These are phyloP conservation scores for Centropyge bicolor DNA, from an alignment of 2,797 vertebrate species.

Conservation along the genomic window DNA sequence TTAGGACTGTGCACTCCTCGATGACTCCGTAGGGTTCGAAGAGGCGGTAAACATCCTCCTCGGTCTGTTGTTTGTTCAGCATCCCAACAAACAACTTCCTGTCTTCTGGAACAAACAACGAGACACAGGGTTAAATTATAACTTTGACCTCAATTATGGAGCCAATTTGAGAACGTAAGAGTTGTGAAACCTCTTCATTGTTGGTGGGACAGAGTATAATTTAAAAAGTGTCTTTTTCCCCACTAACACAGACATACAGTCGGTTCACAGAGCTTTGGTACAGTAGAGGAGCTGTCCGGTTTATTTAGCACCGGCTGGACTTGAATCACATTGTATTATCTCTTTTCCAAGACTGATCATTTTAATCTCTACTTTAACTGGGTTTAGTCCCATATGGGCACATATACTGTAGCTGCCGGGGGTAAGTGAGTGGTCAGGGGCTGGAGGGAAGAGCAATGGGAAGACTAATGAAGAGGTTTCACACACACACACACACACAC, in stretches of 20 bases:
- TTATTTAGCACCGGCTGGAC: conserved; percentile 61
- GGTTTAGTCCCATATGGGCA: conserved; percentile 66
- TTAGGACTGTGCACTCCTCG: conserved; percentile 97
- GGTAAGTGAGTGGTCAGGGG: conserved; percentile 71
- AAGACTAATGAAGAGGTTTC: conserved; percentile 73
- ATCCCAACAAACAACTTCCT: conserved; percentile 99
- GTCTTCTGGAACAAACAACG: conserved; percentile 94
- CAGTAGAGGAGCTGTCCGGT: conserved; percentile 45
- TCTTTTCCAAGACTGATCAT: conserved; percentile 74
- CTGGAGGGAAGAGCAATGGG: conserved; percentile 58
- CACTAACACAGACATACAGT: conserved; percentile 32
- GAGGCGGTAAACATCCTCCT: conserved; percentile 97
- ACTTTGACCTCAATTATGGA: conserved; percentile 64
- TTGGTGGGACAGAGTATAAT: conserved; percentile 6
- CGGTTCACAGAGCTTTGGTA: neutral
- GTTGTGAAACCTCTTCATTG: conserved; percentile 12
- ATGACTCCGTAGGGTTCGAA: conserved; percentile 99
- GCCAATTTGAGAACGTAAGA: conserved; percentile 30
- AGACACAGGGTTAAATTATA: conserved; percentile 74
- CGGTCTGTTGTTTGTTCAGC: conserved; percentile 99
- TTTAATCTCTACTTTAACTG: conserved; percentile 80
- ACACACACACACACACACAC: conserved; percentile 19
- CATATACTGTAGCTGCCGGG: conserved; percentile 66
- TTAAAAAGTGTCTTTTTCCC: neutral
- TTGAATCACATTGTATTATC: conserved; percentile 67